Conservation (phyloP, 2,797 vertebrate species). For the Scyliorhinus canicula region DNA sequence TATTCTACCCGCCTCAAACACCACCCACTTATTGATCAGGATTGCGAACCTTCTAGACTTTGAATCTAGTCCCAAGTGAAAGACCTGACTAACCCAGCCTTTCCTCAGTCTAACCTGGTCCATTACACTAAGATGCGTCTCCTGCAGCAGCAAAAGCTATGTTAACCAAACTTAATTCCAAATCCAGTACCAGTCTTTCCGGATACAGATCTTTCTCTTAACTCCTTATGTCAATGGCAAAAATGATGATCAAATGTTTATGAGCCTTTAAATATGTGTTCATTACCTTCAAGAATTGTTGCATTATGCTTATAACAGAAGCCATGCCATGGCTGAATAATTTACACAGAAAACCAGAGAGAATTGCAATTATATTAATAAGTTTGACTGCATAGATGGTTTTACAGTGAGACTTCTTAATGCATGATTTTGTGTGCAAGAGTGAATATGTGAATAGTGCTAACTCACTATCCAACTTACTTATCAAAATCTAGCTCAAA, state of each 20-base stretch:
- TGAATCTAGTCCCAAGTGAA: no score
- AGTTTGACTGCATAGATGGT: background rate
- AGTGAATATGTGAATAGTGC: constrained; percentile 1
- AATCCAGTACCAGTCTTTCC: background rate
- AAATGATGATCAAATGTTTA: background rate
- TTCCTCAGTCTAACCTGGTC: no score
- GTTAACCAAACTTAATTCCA: constrained; percentile 2
- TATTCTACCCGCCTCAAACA: no score
- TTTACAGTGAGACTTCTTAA: background rate
- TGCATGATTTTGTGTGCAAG: background rate
- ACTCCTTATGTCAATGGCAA: background rate
- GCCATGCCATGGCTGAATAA: background rate
- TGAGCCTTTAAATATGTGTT: background rate
- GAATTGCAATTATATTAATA: constrained; percentile 17
- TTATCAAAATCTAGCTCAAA: constrained; percentile 10
- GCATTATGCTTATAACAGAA: background rate
- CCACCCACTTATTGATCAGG: no score
- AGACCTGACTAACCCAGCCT: no score
- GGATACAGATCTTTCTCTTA: background rate
- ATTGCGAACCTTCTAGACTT: no score
- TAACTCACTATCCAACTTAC: background rate
- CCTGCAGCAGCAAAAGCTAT: background rate
- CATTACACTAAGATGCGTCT: no score
- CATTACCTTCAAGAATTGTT: background rate
- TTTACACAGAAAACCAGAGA: background rate